phyloP scores from a whole-genome alignment of 2,113 vertebrate species.

The Toxotes chatareus region DNA sequence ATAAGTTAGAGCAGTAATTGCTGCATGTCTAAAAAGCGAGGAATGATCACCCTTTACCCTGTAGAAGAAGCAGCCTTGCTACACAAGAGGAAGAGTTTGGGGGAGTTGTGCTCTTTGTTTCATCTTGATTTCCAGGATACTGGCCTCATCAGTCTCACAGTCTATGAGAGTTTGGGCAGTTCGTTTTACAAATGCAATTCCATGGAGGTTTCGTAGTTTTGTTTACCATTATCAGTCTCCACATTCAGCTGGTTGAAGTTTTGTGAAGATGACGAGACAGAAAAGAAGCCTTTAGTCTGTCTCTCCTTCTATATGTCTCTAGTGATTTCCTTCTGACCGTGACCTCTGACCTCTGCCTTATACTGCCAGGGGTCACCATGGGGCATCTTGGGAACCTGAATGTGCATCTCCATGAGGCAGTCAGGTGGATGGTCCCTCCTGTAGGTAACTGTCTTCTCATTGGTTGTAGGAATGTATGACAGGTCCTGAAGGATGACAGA shows the following conservation, averaged over 20 bases:
- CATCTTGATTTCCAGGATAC: slow-evolving; percentile 48
- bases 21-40: slow-evolving; percentile 38
- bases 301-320: slow-evolving; percentile 39
- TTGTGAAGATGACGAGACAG: slow-evolving; percentile 2
- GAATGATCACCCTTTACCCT: slow-evolving; percentile 37
- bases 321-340: slow-evolving; percentile 20
- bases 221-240: slow-evolving; percentile 30
- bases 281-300: slow-evolving; percentile 38
- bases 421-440: slow-evolving; percentile 88
- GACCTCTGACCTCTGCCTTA: slow-evolving; percentile 24
- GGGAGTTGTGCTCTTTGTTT: slow-evolving; percentile 57
- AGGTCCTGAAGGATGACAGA: slow-evolving; percentile 66
- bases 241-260: slow-evolving; percentile 11
- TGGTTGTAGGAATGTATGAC: slow-evolving; percentile 89
- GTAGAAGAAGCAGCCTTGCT: slow-evolving; percentile 36
- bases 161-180: slow-evolving; percentile 28
- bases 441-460: slow-evolving; percentile 94
- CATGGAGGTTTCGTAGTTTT: slow-evolving; percentile 36
- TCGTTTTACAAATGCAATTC: slow-evolving; percentile 25
- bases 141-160: slow-evolving; percentile 63
- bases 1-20: slow-evolving; percentile 47
- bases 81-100: slow-evolving; percentile 36
- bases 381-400: slow-evolving; percentile 90
- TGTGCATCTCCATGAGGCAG: slow-evolving; percentile 88
- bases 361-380: slow-evolving; percentile 87